phyloP scores from a whole-genome alignment of 2,797 vertebrate species.

The Ciconia nigra region DNA sequence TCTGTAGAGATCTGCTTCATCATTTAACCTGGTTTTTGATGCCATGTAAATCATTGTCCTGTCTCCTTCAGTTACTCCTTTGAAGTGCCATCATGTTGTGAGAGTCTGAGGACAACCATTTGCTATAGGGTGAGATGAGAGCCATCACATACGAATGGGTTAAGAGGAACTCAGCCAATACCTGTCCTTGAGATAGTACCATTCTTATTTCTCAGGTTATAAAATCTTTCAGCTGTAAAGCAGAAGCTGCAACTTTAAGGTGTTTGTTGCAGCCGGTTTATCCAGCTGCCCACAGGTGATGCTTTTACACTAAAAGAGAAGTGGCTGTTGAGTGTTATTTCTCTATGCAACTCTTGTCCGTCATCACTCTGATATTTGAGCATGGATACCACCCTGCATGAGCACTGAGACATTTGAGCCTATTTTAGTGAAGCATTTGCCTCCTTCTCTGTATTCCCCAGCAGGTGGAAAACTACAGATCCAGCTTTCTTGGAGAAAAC shows the following conservation, averaged over 20 bases:
- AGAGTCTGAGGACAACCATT: neutral
- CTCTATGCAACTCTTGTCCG: neutral
- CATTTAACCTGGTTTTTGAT: neutral
- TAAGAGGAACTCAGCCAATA: neutral
- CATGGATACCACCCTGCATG: neutral
- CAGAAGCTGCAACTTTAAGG: neutral
- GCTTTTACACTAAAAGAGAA: neutral
- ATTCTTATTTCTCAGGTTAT: neutral
- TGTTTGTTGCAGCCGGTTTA: neutral
- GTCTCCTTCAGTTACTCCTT: neutral
- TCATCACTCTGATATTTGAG: neutral
- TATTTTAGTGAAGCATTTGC: neutral
- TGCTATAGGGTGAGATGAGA: neutral
- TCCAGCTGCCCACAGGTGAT: neutral
- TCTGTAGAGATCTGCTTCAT: neutral
- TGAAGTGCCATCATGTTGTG: neutral
- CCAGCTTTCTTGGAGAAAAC: neutral
- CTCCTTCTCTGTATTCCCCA: neutral
- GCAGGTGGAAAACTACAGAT: neutral
- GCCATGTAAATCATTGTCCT: neutral
- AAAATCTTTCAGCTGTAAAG: neutral
- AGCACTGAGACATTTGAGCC: neutral
- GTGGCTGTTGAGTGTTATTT: neutral
- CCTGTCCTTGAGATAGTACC: neutral
- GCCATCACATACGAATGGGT: fast-evolving